These are phyloP conservation scores for Scylla paramamosain DNA, from an alignment of 1,140 invertebrate genomes.

Conservation along the genomic window DNA sequence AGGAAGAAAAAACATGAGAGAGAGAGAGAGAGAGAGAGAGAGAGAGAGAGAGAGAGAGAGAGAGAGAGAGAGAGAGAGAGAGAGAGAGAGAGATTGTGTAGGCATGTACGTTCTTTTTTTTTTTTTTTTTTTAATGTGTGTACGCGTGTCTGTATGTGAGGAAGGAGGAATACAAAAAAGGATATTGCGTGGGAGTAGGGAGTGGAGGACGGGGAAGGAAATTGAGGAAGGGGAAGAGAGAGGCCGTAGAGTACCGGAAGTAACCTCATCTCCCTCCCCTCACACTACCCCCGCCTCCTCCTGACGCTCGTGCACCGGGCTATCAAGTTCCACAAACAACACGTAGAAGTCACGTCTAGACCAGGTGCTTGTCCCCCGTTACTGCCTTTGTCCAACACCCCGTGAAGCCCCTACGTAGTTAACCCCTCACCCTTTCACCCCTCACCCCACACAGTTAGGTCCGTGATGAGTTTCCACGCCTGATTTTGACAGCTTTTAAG, in stretches of 20 bases:
- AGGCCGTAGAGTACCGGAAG: background rate
- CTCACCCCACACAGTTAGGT: too few species aligned
- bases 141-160: background rate
- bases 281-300: background rate
- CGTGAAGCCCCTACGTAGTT: too few species aligned
- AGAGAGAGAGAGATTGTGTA: background rate
- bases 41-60: background rate
- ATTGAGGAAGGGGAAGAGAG: background rate
- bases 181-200: background rate
- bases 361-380: background rate
- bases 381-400: too few species aligned
- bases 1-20: background rate
- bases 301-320: slow-evolving; percentile 26
- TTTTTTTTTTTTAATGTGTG: too few species aligned
- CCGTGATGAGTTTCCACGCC: too few species aligned
- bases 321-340: background rate
- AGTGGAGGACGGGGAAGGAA: background rate
- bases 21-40: background rate
- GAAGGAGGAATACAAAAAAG: background rate
- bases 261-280: background rate
- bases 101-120: too few species aligned
- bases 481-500: too few species aligned
- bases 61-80: background rate
- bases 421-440: background rate
- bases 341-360: background rate